Percentiles rank a stretch among this genome's conserved stretches.
phyloP scores from a whole-genome alignment of 2,113 vertebrate genomes.

The Oncorhynchus tshawytscha region DNA sequence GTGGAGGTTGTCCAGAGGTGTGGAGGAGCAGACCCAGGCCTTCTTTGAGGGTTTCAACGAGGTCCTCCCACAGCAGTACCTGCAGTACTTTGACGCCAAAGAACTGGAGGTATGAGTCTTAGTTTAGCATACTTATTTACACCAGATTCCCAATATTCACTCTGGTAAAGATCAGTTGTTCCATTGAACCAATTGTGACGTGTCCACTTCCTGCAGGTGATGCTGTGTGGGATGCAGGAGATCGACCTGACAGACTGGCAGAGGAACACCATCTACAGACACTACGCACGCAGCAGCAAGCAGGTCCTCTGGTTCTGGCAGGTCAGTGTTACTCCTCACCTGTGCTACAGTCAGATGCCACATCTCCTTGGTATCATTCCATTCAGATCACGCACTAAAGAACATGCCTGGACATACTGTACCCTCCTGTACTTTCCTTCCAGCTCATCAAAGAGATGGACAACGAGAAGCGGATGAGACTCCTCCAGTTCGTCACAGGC shows the following conservation, averaged over 20 bases:
- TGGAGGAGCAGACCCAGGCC: conserved; percentile 96
- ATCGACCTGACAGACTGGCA: conserved; percentile 97
- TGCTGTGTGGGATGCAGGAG: conserved; percentile 99
- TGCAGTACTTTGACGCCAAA: conserved; percentile 98
- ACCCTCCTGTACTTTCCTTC: conserved; percentile 10
- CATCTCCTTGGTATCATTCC: not conserved
- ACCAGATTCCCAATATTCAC: not conserved
- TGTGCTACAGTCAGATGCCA: no score
- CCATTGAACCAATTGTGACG: not conserved
- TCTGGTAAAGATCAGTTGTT: not conserved
- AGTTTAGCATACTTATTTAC: not conserved
- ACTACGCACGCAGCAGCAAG: conserved; percentile 93
- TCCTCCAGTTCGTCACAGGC: conserved; percentile 96
- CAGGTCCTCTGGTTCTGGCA: conserved; percentile 99
- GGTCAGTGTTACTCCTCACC: conserved; percentile 64
- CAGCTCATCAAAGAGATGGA: conserved; percentile 98
- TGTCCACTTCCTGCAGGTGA: conserved; percentile 76
- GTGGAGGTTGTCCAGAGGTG: conserved; percentile 94
- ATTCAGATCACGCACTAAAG: not conserved
- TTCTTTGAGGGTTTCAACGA: conserved; percentile 99
- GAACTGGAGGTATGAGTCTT: conserved; percentile 85
- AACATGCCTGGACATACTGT: no score
- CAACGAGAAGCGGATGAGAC: conserved; percentile 98
- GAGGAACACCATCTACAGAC: conserved; percentile 91
- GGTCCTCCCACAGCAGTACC: conserved; percentile 95